A percentile compares a stretch with the other conserved stretches of the same genome.
phyloP scores from a whole-genome alignment of 2,113 vertebrate species.

The Tachysurus vachellii region DNA sequence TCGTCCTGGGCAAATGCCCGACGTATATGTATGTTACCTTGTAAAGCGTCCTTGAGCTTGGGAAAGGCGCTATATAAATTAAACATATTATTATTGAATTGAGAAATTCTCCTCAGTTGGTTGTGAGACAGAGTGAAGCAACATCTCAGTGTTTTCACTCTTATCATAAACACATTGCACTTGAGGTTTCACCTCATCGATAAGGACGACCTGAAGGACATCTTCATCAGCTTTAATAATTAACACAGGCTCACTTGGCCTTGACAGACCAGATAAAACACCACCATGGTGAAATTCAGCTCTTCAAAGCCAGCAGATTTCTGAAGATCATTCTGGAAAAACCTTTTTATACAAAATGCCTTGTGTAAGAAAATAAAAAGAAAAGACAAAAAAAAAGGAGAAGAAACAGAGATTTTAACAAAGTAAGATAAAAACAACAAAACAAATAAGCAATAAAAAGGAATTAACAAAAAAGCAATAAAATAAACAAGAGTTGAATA shows the following conservation, averaged over 20 bases:
- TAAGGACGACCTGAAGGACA: slow-evolving; percentile 53
- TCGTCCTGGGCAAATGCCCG: too few species aligned
- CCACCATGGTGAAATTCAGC: slow-evolving; percentile 7
- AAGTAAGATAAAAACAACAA: not conserved
- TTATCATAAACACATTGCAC: slow-evolving; percentile 37
- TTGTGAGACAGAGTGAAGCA: not conserved
- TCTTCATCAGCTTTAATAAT: slow-evolving; percentile 53
- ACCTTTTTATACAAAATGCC: not conserved
- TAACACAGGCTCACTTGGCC: slow-evolving; percentile 53
- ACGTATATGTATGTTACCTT: too few species aligned
- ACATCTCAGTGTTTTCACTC: not conserved
- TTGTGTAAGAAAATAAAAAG: not conserved
- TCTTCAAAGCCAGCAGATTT: not conserved
- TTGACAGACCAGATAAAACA: slow-evolving; percentile 50
- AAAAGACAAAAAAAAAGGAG: not conserved
- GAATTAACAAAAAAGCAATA: not conserved
- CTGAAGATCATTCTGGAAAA: not conserved
- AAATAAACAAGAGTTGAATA: not conserved
- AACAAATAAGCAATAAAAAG: not conserved
- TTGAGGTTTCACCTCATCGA: slow-evolving; percentile 23
- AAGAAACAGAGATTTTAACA: not conserved
- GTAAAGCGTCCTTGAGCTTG: too few species aligned
- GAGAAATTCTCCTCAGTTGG: not conserved
- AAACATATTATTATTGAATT: too few species aligned
- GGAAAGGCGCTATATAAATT: too few species aligned